These are phyloP conservation scores for Lonchura striata DNA, from an alignment of 2,113 vertebrate species.

Conservation along the genomic window DNA sequence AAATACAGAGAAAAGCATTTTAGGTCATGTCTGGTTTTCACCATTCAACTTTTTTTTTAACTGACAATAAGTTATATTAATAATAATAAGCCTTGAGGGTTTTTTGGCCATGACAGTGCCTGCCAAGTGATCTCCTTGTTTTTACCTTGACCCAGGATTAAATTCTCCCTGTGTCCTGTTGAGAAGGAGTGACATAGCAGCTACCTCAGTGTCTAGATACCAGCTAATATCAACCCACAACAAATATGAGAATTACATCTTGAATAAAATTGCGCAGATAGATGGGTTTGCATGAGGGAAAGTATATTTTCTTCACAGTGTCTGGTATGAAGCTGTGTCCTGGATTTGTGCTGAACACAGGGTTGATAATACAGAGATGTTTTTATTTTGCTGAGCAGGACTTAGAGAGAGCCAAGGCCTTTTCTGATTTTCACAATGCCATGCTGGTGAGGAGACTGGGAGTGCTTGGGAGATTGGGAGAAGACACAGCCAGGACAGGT, in stretches of 20 bases:
- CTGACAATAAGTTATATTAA: neutral
- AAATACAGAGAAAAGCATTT: neutral
- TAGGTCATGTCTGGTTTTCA: neutral
- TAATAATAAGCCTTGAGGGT: neutral
- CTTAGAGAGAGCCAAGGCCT: neutral
- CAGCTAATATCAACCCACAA: neutral
- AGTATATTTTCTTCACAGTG: neutral
- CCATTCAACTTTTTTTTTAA: neutral
- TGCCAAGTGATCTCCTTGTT: neutral
- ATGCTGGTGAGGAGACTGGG: neutral
- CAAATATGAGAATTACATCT: neutral
- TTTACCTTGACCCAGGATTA: neutral
- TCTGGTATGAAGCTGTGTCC: neutral
- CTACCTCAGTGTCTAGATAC: neutral
- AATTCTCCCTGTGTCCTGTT: neutral
- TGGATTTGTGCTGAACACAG: neutral
- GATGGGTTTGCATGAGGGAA: no score
- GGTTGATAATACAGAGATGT: neutral
- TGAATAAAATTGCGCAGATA: neutral
- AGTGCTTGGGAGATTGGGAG: neutral
- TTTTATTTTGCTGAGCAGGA: neutral
- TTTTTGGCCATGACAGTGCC: neutral
- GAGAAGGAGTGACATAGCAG: neutral
- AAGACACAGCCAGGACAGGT: neutral
- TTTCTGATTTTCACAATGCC: neutral